Percentiles rank a stretch among this genome's conserved stretches.
Conservation (phyloP, 2,113 vertebrate species). For the Rousettus leschenaultii region DNA sequence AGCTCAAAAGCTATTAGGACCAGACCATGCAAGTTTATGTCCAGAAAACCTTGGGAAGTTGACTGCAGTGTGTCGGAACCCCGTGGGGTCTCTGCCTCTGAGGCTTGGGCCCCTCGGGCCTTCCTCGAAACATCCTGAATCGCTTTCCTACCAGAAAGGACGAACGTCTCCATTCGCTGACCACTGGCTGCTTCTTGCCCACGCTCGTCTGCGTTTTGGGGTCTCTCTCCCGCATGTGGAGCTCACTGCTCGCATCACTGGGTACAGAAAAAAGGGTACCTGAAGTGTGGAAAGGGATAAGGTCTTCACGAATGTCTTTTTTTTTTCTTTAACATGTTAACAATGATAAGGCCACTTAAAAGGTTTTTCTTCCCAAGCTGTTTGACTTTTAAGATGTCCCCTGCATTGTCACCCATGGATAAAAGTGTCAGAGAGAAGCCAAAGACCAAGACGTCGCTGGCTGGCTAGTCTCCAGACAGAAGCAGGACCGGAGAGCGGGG, state of each 20-base stretch:
- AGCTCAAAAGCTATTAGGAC: constrained; percentile 61
- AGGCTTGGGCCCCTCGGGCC: constrained; percentile 49
- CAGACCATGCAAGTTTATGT: constrained; percentile 71
- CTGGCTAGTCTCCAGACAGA: not conserved
- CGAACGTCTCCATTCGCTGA: constrained; percentile 41
- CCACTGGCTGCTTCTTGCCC: not conserved
- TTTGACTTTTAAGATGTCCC: constrained; percentile 43
- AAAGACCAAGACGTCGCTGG: not conserved
- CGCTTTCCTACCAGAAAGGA: constrained; percentile 44
- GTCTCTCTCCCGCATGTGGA: constrained; percentile 16
- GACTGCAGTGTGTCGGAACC: constrained; percentile 38
- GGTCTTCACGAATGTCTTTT: constrained; percentile 52
- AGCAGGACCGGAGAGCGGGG: not conserved
- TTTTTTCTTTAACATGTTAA: constrained; percentile 56
- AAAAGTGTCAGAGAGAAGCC: constrained; percentile 35
- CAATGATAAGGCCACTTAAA: constrained; percentile 76
- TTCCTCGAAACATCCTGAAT: constrained; percentile 33
- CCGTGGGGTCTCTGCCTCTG: constrained; percentile 34
- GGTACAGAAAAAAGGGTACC: constrained; percentile 55
- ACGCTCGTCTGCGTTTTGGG: not conserved
- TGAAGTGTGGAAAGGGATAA: constrained; percentile 67
- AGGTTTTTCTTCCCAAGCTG: constrained; percentile 57
- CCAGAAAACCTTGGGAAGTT: constrained; percentile 58
- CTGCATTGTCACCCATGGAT: constrained; percentile 36
- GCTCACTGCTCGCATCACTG: constrained; percentile 23